Conservation (phyloP, 2,113 vertebrate genomes). For the Mobula hypostoma region DNA sequence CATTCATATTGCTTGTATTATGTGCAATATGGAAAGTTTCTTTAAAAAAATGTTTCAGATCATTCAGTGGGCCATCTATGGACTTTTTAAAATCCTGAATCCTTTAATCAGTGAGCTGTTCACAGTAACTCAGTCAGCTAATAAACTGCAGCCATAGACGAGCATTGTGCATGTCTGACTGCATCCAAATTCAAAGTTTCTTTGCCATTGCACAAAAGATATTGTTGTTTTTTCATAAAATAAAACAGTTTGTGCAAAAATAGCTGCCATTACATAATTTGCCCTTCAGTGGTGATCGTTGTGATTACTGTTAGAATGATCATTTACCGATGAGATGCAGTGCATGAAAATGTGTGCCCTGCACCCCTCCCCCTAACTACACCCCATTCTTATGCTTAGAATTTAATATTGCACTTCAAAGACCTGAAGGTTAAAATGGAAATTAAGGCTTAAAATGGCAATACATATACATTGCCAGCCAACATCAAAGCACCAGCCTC, state of each 20-base stretch:
- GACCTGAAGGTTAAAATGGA: neutral
- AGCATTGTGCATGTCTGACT: neutral
- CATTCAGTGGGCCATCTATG: neutral
- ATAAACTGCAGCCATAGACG: neutral
- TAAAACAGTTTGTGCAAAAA: neutral
- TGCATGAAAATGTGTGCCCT: too few relatives aligned
- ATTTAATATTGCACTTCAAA: neutral
- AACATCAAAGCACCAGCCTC: slow-evolving; percentile 56
- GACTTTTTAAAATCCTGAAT: neutral
- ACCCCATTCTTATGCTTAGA: neutral
- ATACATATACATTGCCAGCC: slow-evolving; percentile 48
- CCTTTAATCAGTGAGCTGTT: neutral
- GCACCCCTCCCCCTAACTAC: too few relatives aligned
- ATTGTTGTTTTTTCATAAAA: neutral
- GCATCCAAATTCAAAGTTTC: neutral
- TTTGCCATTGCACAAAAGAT: too few relatives aligned
- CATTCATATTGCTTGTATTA: neutral
- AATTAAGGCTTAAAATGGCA: neutral
- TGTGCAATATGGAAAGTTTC: neutral
- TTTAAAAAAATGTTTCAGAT: neutral
- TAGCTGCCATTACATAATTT: neutral
- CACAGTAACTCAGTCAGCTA: neutral
- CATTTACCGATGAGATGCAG: neutral
- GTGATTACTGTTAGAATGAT: neutral
- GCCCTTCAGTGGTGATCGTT: neutral